Evolutionary conservation across 2,888 invertebrate genomes (phyloP).

Genomic region (Mythimna lalbum): DNA sequence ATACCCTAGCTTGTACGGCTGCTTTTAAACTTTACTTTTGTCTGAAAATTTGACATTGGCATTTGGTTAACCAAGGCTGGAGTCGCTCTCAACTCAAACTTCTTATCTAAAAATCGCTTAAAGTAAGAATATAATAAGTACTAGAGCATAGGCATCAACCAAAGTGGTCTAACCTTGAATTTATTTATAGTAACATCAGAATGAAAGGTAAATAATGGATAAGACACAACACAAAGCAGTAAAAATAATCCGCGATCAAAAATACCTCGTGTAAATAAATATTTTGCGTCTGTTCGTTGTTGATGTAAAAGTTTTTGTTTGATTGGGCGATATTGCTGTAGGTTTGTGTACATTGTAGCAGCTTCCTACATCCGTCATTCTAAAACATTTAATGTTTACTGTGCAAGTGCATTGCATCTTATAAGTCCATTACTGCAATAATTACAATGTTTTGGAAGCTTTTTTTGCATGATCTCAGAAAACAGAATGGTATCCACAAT

Average conservation of each 20-base stretch:
- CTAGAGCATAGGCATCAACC: neutral
- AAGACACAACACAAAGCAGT: neutral
- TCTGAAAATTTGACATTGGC: too few species aligned
- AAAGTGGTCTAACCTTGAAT: too few species aligned
- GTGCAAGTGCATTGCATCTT: neutral
- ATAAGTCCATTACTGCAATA: neutral
- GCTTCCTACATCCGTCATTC: too few species aligned
- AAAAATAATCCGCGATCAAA: neutral
- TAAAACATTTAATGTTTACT: neutral
- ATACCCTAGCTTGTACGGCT: too few species aligned
- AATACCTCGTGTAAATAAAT: constrained; percentile 1
- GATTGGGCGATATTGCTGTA: neutral
- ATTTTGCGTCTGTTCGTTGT: constrained; percentile 7
- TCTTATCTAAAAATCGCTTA: too few species aligned
- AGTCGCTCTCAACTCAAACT: too few species aligned
- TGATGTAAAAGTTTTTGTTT: neutral
- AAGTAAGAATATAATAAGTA: neutral
- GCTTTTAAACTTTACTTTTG: too few species aligned
- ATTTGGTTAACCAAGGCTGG: too few species aligned
- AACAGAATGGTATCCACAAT: too few species aligned
- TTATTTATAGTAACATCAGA: too few species aligned
- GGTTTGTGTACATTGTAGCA: neutral
- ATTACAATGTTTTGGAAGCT: neutral
- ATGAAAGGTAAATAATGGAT: neutral
- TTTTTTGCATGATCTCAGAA: neutral